A percentile compares a stretch with the other conserved stretches of the same genome.
These are phyloP conservation scores for Benitochromis conjunctus DNA, from an alignment of 2,113 vertebrate species.

Conservation along the genomic window DNA sequence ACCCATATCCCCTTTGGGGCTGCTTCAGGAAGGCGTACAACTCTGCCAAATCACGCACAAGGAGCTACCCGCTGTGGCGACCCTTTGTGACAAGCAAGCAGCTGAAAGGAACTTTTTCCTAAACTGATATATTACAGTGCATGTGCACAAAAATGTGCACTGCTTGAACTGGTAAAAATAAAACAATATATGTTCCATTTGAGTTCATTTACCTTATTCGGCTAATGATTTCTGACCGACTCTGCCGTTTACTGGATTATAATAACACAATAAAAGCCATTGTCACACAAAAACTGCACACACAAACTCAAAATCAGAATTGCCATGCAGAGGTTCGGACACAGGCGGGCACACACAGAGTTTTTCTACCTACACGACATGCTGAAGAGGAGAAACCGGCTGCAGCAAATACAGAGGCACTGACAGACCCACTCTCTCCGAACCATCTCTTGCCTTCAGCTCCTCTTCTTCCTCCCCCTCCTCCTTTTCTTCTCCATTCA, in stretches of 20 bases:
- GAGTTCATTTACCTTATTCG: not conserved
- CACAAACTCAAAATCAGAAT: not conserved
- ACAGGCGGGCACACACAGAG: not conserved
- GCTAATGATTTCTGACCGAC: not conserved
- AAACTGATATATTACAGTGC: rapidly evolving
- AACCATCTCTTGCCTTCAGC: slow-evolving; percentile 75
- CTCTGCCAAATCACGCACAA: rapidly evolving
- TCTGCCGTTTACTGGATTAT: not conserved
- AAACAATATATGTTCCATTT: not conserved
- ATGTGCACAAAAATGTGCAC: rapidly evolving
- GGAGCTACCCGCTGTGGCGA: not conserved
- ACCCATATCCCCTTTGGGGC: rapidly evolving
- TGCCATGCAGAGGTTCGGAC: not conserved
- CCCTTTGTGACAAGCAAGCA: not conserved
- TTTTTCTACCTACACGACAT: slow-evolving; percentile 90
- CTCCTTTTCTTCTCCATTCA: not conserved
- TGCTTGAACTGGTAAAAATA: not conserved
- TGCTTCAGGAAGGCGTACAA: rapidly evolving
- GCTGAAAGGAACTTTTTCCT: not conserved
- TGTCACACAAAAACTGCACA: not conserved
- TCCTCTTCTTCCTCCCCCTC: slow-evolving; percentile 11
- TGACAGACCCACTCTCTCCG: slow-evolving; percentile 91
- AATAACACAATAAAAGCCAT: rapidly evolving
- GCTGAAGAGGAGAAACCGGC: slow-evolving; percentile 86
- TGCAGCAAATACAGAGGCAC: slow-evolving; percentile 92